Percentiles rank a stretch among this genome's conserved stretches.
These are phyloP conservation scores for Drosophila pseudotalamancana DNA, from an alignment of 2,888 invertebrate species.

Conservation along the genomic window DNA sequence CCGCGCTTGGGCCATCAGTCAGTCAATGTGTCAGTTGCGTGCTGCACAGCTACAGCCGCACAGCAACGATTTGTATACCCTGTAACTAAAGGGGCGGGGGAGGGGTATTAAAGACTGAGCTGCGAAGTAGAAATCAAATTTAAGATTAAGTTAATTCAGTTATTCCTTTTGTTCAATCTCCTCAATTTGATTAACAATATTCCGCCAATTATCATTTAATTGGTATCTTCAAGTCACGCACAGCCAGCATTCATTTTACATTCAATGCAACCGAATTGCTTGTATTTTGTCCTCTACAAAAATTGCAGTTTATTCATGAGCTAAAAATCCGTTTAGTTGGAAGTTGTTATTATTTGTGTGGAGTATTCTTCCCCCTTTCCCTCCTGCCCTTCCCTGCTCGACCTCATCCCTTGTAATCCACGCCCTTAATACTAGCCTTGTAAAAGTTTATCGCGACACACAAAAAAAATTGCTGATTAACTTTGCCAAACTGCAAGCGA, in stretches of 20 bases:
- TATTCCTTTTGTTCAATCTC: background rate
- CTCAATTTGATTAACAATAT: background rate
- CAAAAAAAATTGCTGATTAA: conserved; percentile 46
- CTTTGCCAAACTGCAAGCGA: conserved; percentile 40
- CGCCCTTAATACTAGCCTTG: conserved; percentile 9
- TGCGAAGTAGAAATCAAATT: background rate
- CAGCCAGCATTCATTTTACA: background rate
- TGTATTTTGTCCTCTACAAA: conserved; percentile 4
- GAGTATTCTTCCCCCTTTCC: conserved; percentile 8
- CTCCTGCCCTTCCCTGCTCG: too few species aligned
- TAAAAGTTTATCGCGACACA: conserved; percentile 53
- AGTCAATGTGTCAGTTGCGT: conserved; percentile 55
- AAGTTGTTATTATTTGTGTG: conserved; percentile 39
- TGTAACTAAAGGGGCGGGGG: too few species aligned
- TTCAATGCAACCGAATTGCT: background rate
- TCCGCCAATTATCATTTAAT: background rate
- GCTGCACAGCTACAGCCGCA: conserved; percentile 11
- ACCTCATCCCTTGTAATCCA: background rate
- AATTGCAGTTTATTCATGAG: conserved; percentile 14
- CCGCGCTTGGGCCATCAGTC: conserved; percentile 57
- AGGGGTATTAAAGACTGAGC: background rate
- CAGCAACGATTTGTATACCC: conserved; percentile 8
- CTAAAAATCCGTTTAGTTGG: conserved; percentile 28
- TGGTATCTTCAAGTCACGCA: background rate
- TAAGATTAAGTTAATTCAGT: background rate